Evolutionary conservation across 2,888 invertebrate species (phyloP), one percentile per base, ranked within the genome.

Genomic region (Lordiphosa fenestrarum): DNA sequence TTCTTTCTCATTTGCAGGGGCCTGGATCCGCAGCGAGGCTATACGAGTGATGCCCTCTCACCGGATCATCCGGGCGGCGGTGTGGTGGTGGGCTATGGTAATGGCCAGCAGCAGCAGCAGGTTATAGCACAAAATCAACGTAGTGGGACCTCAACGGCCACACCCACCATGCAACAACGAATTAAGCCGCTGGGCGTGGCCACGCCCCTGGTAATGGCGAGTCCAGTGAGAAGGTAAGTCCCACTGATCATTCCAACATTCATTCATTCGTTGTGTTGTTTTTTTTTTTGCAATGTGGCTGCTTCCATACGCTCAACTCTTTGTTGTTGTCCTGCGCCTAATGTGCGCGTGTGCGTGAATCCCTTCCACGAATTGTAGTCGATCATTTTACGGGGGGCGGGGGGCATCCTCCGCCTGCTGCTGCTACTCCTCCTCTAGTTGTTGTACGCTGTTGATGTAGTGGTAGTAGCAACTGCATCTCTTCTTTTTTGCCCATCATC

Each of bases 181-280:
- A 95, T 96, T 86, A 96, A 96, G 90, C 95, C 95, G 61, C 92
- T 96, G 58, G 96, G 96, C 50, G 95, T 96, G 73, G 95, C 96
- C 59, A 96, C 96, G 67, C 96, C 96, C 37, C 91, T 96, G 54
- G 95, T 96, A 6, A 92, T 96, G 91, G 95, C 93, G 91, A 96
- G 95, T 91, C 96, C 96, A 61, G 94, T 96, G 78, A 91, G 96
- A 91, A 95, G 96, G 96, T 96, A 92, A 90, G 90, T 86, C 10
- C 40, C 13, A 15, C 2, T 10, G 7, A 12, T 46, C 33, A 7
- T 7, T 7, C 25, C 25, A n/a, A n/a, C n/a, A n/a, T 7, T 47
- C 38, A 46, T 33, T 15, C 21, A 53, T 33, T 52, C 21, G 49
- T 36, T 51, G 30, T 35, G 53, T 19, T 41, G 36, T n/a, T n/a